Evolutionary conservation across 1,140 invertebrate genomes (phyloP).

Genomic region (Octopus sinensis): DNA sequence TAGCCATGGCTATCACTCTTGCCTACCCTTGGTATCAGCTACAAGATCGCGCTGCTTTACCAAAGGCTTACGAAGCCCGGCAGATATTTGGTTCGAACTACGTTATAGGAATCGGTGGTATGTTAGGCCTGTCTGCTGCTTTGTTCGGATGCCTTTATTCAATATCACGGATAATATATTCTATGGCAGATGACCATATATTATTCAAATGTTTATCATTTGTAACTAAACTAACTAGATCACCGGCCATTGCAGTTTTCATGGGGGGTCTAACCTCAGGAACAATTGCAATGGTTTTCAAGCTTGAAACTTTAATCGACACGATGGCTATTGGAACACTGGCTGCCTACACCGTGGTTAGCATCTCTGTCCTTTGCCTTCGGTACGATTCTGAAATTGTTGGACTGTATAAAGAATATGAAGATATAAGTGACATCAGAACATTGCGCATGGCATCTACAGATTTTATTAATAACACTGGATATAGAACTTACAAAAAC

Average conservation of each 20-base stretch:
- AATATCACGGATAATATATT: slow-evolving; percentile 88
- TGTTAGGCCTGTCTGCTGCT: slow-evolving; percentile 53
- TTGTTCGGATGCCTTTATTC: slow-evolving; percentile 91
- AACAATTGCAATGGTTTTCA: slow-evolving; percentile 75
- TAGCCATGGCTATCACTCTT: slow-evolving; percentile 47
- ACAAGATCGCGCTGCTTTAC: slow-evolving; percentile 31
- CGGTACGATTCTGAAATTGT: slow-evolving; percentile 37
- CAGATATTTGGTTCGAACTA: slow-evolving; percentile 45
- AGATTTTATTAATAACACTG: slow-evolving; percentile 11
- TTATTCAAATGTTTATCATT: slow-evolving; percentile 70
- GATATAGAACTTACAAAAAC: slow-evolving; percentile 2
- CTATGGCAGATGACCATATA: slow-evolving; percentile 87
- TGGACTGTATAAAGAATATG: slow-evolving; percentile 45
- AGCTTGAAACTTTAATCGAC: slow-evolving; percentile 77
- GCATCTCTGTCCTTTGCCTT: slow-evolving; percentile 79
- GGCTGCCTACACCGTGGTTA: slow-evolving; percentile 82
- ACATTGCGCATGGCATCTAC: neutral
- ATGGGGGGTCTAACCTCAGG: slow-evolving; percentile 71
- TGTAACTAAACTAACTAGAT: slow-evolving; percentile 54
- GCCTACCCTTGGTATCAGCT: slow-evolving; percentile 44
- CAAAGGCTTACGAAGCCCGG: slow-evolving; percentile 34
- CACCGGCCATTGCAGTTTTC: slow-evolving; percentile 73
- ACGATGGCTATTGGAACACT: slow-evolving; percentile 89
- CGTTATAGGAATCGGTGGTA: slow-evolving; percentile 49
- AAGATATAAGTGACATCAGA: slow-evolving; percentile 25